Conservation (phyloP, 2,797 vertebrate species). For the Gallirallus australis region DNA sequence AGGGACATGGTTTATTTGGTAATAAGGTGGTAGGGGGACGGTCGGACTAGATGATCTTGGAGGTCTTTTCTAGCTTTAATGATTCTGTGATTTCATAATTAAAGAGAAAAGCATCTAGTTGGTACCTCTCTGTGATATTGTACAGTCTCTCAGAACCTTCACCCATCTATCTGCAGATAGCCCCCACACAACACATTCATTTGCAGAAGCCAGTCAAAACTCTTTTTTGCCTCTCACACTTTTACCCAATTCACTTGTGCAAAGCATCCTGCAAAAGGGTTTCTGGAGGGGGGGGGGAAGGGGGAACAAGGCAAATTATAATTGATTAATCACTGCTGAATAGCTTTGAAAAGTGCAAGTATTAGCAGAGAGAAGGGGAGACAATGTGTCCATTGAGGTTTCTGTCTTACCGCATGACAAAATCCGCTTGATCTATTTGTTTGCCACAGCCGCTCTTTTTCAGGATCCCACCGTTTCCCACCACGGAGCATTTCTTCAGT, state of each 20-base stretch:
- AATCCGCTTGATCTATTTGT: conserved; percentile 91
- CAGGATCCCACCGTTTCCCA: conserved; percentile 96
- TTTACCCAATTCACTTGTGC: neutral
- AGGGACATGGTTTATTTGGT: no score
- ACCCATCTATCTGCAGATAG: neutral
- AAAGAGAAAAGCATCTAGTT: neutral
- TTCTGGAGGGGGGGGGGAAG: no score
- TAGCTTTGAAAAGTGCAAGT: neutral
- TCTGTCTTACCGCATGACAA: conserved; percentile 92
- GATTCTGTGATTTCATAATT: neutral
- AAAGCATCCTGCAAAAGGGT: neutral
- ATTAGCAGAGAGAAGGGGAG: neutral
- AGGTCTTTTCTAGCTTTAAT: no score
- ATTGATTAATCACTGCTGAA: conserved; percentile 5
- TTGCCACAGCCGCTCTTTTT: conserved; percentile 90
- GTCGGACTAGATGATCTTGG: no score
- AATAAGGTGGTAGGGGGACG: no score
- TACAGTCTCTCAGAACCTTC: neutral
- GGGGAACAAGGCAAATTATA: neutral
- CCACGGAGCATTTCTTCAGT: conserved; percentile 94
- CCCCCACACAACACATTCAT: neutral
- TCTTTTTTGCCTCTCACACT: neutral
- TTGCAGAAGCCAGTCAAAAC: neutral
- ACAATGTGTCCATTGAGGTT: neutral
- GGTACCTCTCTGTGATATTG: neutral